Conservation (phyloP, 2,888 invertebrate genomes). For the Sericinus montela region DNA sequence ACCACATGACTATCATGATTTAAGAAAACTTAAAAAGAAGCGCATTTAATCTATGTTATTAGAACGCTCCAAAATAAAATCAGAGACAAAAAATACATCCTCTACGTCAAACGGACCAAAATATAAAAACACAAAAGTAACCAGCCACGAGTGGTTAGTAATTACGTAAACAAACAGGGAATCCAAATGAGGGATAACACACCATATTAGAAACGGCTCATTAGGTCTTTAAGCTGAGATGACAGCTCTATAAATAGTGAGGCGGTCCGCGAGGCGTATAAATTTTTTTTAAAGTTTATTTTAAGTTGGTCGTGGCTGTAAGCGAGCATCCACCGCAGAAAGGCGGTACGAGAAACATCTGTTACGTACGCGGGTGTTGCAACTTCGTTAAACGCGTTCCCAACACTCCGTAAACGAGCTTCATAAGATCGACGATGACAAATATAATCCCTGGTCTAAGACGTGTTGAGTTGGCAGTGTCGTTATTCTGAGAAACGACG, state of each 20-base stretch:
- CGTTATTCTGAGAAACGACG: slow-evolving; percentile 73
- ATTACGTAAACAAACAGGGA: slow-evolving; percentile 65
- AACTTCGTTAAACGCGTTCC: slow-evolving; percentile 55
- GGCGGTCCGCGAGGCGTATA: slow-evolving; percentile 48
- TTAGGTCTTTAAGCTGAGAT: slow-evolving; percentile 71
- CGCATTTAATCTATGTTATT: no score
- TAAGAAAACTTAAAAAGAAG: no score
- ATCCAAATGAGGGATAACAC: slow-evolving; percentile 58
- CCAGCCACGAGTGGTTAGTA: slow-evolving; percentile 41
- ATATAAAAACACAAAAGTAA: slow-evolving; percentile 25
- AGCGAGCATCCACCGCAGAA: slow-evolving; percentile 10
- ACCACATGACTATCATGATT: no score
- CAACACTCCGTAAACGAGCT: slow-evolving; percentile 65
- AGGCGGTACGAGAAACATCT: slow-evolving; percentile 60
- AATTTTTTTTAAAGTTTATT: slow-evolving; percentile 55
- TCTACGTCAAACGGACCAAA: slow-evolving; percentile 24
- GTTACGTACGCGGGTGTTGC: slow-evolving; percentile 26
- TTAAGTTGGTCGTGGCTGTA: slow-evolving; percentile 46
- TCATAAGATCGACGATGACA: slow-evolving; percentile 71
- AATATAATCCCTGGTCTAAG: slow-evolving; percentile 75
- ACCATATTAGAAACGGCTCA: slow-evolving; percentile 73
- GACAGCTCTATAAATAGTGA: slow-evolving; percentile 71
- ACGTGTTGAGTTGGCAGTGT: slow-evolving; percentile 70
- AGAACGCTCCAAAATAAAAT: not conserved
- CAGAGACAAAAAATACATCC: slow-evolving; percentile 25